These are phyloP conservation scores for Phalacrocorax brasilianus DNA, from an alignment of 2,113 vertebrate genomes.

Conservation along the genomic window DNA sequence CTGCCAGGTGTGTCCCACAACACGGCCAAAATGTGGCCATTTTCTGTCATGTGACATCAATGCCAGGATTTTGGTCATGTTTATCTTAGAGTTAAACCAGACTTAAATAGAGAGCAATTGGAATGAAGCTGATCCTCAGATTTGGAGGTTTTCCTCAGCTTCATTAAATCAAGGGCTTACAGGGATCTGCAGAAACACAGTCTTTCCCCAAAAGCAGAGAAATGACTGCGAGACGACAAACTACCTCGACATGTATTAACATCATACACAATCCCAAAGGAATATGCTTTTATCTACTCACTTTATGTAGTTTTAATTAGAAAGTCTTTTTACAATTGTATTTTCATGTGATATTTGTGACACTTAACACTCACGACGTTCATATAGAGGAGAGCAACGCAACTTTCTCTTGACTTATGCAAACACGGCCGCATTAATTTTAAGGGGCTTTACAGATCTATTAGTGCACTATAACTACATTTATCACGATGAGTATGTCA, in stretches of 20 bases:
- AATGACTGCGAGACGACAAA: not conserved
- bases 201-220: not conserved
- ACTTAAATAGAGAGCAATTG: not conserved
- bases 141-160: not conserved
- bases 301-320: not conserved
- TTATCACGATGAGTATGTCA: not conserved
- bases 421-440: not conserved
- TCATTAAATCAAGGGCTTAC: not conserved
- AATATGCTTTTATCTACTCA: not conserved
- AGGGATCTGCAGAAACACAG: not conserved
- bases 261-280: not conserved
- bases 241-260: not conserved
- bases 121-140: not conserved
- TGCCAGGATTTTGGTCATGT: fast-evolving
- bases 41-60: not conserved
- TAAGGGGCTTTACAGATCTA: not conserved
- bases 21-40: not conserved
- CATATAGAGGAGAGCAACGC: fast-evolving
- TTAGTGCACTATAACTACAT: not conserved
- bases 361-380: not conserved
- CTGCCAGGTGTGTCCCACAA: not conserved
- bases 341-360: not conserved
- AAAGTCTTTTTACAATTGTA: not conserved
- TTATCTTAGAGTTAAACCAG: not conserved
- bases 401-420: not conserved